Base-by-base conservation (phyloP, 2,113 vertebrate species). In the Balaeniceps rex region DNA sequence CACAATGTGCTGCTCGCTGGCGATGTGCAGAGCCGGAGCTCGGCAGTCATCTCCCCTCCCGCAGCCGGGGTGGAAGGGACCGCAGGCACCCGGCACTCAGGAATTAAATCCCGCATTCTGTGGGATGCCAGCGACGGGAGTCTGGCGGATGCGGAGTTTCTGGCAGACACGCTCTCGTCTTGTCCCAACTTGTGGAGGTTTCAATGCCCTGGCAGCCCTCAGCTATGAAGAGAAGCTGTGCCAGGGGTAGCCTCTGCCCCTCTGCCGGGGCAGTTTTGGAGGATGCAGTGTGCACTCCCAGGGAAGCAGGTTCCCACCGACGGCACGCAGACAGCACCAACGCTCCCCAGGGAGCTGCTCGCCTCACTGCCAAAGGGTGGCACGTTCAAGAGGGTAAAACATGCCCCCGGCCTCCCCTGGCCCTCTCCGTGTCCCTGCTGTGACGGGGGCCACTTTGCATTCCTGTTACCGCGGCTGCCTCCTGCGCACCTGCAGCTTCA, bases 71-170 rank as follows among this genome's bases (percentile, higher is more conserved):
- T 54, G 5, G 17, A 33, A 36, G 61, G 64, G 68, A 71, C 83
- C 7, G 4, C 40, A 8, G 52, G 29, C 72, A 42, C 24, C 60
- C 36, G 9, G 12, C 3, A 0, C 51, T 38, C 28, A 9, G 51
- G 46, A 23, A 44, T 49, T 3, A 19, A 58, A 24, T 52, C 66
- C 63, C 15, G 2, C 40, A 4, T 17, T 15, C 31, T n/a, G 61
- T 2, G 3, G 1, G 24, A 3, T 2, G 36, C 23, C 4, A 3
- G 36, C 2, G 5, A 8, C 0, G 10, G 33, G 42, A 44, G 26
- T 10, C 49, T 46, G 2, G 7, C 4, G 0, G 66, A 63, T 7
- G 34, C 10, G 3, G 83, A 77, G 52, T 7, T 68, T 6, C 23
- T 9, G 74, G 18, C 70, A 14, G 86, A 31, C 1, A 3, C 5